Evolutionary conservation across 64 coral and sea anemone genomes (phyloP), one percentile per base, ranked within the genome.

Genomic region (Catalaphyllia jardinei): DNA sequence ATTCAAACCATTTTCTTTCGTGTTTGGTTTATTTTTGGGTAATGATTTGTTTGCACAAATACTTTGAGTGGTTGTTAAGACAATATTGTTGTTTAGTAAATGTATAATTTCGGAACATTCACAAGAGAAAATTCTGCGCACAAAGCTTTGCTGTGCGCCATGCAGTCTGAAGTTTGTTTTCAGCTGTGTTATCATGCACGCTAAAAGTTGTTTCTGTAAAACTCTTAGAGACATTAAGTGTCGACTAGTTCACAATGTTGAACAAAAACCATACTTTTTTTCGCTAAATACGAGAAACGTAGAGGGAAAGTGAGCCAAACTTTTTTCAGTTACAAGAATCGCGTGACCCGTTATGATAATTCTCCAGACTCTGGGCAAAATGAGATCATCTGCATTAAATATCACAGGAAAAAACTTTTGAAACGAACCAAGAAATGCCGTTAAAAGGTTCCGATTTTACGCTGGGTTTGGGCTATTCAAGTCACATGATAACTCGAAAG

Each of bases 41-140:
- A 85, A 71, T 71, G 63, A 85, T 60, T 81, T 85, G 63, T 85
- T 85, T 85, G 81, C 4, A 65, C 4, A 64, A 65, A 65, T 20
- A 65, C 77, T 79, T 11, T 24, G 25, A 69, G 30, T n/a, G 29
- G 59, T 83, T 49, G 79, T 83, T 64, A 71, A 29, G 63, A 62
- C 81, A 85, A 85, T 85, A 85, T 85, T 85, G 20, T 22, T 67
- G 30, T 83, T 83, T 35, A 29, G 20, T 0, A 9, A 65, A 39
- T 80, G 59, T 83, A 60, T 64, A 71, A 85, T 71, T 85, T 71
- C 71, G 19, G 81, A 69, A 85, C 62, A 51, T 69, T 71, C 59
- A 64, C 22, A 4, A 20, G 79, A 67, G 79, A 64, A 83, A 67
- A 83, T 51, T 49, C 30, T 85, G 63, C 81, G 29, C 13, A 62